phyloP scores from a whole-genome alignment of 2,888 invertebrate genomes.

The Zhuqinia jingwanae region DNA sequence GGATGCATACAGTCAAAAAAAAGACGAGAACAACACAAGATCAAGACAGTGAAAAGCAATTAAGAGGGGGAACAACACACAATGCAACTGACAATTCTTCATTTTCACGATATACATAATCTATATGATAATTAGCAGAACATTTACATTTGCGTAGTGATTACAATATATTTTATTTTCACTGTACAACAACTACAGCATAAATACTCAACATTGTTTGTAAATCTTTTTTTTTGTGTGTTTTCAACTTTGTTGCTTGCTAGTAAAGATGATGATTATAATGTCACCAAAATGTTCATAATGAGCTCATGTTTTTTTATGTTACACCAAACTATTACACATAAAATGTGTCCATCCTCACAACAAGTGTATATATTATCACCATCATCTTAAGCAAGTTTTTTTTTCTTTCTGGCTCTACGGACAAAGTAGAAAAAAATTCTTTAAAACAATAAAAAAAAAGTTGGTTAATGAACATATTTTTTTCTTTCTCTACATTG shows the following conservation, averaged over 20 bases:
- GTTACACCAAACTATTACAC: not conserved
- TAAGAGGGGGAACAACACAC: slow-evolving; percentile 30
- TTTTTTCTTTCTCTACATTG: not conserved
- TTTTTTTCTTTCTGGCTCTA: not conserved
- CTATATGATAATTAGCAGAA: slow-evolving; percentile 62
- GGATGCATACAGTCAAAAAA: too few species aligned
- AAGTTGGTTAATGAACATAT: slow-evolving; percentile 30
- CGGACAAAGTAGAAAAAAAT: not conserved
- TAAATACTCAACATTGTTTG: not conserved
- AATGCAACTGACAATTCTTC: slow-evolving; percentile 28
- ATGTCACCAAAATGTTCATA: slow-evolving; percentile 44
- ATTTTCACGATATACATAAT: slow-evolving; percentile 56
- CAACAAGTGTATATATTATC: too few species aligned
- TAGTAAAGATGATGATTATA: not conserved
- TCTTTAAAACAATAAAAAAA: not conserved
- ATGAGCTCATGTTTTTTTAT: slow-evolving; percentile 22
- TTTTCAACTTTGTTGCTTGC: not conserved
- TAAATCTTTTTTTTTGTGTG: not conserved
- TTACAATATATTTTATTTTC: too few species aligned
- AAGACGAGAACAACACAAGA: slow-evolving; percentile 8
- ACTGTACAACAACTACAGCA: too few species aligned
- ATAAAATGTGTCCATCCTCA: not conserved
- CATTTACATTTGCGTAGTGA: slow-evolving; percentile 47
- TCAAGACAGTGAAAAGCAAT: slow-evolving; percentile 58
- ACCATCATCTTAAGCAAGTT: not conserved